Conservation (phyloP, 2,113 vertebrate genomes). For the Furnarius figulus region DNA sequence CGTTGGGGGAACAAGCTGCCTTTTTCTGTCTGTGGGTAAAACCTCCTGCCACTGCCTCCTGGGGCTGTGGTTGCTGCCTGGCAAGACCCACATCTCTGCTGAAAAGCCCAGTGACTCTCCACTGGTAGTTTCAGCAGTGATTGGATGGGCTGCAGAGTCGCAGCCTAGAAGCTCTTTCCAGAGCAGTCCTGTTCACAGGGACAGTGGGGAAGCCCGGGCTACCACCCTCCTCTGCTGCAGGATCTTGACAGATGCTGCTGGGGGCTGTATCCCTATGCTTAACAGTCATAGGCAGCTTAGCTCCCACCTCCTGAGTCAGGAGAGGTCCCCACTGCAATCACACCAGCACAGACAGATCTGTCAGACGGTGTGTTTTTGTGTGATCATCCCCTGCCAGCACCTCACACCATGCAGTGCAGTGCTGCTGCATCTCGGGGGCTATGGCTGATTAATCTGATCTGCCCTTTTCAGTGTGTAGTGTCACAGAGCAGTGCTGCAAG, state of each 20-base stretch:
- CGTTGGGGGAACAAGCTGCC: not conserved
- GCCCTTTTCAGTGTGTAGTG: not conserved
- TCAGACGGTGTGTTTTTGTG: not conserved
- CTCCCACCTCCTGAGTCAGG: not conserved
- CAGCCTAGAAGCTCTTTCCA: not conserved
- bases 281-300: not conserved
- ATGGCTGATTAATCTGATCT: not conserved
- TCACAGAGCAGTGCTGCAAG: not conserved
- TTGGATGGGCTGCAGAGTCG: not conserved
- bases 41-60: not conserved
- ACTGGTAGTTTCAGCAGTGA: not conserved
- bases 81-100: not conserved
- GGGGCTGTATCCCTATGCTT: fast-evolving
- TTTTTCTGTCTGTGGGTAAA: not conserved
- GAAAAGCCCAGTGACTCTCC: not conserved
- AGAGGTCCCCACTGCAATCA: not conserved
- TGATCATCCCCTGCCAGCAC: not conserved
- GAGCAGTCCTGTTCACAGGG: not conserved
- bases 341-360: not conserved
- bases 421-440: not conserved
- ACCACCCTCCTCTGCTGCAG: not conserved
- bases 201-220: not conserved
- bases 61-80: not conserved
- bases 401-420: not conserved
- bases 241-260: not conserved